Evolutionary conservation across 2,113 vertebrate genomes (phyloP).

Genomic region (Herpailurus yagouaroundi): DNA sequence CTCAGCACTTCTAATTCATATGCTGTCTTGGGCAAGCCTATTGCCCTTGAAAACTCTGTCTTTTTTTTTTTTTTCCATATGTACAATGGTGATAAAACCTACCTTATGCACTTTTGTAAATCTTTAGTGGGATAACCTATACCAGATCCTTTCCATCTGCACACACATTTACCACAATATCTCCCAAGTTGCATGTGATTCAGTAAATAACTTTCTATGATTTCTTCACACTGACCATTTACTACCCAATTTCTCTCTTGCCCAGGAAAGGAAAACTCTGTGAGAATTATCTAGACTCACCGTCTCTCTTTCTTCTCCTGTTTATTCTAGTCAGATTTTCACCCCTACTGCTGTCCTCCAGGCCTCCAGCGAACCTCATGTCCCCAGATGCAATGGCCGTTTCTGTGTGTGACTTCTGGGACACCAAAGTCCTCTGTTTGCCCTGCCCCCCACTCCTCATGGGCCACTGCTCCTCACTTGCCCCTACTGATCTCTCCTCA

Average conservation of each 20-base stretch:
- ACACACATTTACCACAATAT: neutral
- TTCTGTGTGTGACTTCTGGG: neutral
- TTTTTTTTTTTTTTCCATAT: neutral
- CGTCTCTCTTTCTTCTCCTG: neutral
- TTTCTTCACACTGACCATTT: neutral
- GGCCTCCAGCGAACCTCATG: fast-evolving
- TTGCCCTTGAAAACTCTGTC: neutral
- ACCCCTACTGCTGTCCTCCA: no score
- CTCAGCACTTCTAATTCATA: neutral
- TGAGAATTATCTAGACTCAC: neutral
- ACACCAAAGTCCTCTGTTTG: neutral
- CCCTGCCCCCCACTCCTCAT: fast-evolving
- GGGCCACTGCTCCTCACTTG: neutral
- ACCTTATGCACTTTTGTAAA: neutral
- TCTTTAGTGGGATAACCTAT: neutral
- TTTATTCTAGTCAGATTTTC: neutral
- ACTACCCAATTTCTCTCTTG: neutral
- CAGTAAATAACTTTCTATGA: neutral
- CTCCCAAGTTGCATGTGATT: neutral
- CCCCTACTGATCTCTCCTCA: neutral
- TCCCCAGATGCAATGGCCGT: fast-evolving
- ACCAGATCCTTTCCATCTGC: neutral
- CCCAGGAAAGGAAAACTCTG: neutral
- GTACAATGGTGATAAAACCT: no score
- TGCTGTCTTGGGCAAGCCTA: neutral